Evolutionary conservation across 2,113 vertebrate species (phyloP), one percentile per base, ranked within the genome.

Genomic region (Muntiacus reevesi): DNA sequence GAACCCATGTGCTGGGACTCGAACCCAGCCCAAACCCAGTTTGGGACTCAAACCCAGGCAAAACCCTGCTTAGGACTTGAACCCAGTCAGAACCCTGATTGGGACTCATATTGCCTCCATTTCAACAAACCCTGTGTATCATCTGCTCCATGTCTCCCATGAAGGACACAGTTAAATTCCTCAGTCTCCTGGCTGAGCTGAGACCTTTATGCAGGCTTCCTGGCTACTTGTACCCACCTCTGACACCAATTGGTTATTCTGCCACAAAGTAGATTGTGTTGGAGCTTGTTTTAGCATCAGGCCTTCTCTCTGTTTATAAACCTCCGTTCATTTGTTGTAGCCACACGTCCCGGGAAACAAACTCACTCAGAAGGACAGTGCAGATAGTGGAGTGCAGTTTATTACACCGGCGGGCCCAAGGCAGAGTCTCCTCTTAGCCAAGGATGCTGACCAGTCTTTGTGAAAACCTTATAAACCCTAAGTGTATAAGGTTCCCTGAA

Each of bases 191-290:
- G 50, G 30, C 59, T 67, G 28, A 92, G 50, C 36, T 52, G 76
- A 54, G 52, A 83, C 40, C 78, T 23, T 2, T 9, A 1, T 14
- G 12, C 25, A 60, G 33, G 12, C 2, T 11, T 45, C 12, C 15
- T 1, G 2, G 40, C n/a, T 17, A 27, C 43, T 47, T 45, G 6
- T 16, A 47, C 9, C 27, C 36, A 55, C 7, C 12, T 62, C 25
- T 30, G 25, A 60, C 21, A 54, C n/a, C 7, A 27, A 0, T 0
- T 3, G 43, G 9, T 19, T 19, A 27, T 54, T 59, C 27, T 19
- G 59, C 47, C 67, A 30, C 2, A 2, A 36, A 82, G 43, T 1
- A 76, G 2, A 27, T 60, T 14, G 19, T 27, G 2, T 30, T 89
- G 79, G 36, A 54, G 33, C 67, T 82, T 43, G 14, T 54, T 55